These are phyloP conservation scores for Leontopithecus rosalia DNA, from an alignment of 2,797 vertebrate species.

Conservation along the genomic window DNA sequence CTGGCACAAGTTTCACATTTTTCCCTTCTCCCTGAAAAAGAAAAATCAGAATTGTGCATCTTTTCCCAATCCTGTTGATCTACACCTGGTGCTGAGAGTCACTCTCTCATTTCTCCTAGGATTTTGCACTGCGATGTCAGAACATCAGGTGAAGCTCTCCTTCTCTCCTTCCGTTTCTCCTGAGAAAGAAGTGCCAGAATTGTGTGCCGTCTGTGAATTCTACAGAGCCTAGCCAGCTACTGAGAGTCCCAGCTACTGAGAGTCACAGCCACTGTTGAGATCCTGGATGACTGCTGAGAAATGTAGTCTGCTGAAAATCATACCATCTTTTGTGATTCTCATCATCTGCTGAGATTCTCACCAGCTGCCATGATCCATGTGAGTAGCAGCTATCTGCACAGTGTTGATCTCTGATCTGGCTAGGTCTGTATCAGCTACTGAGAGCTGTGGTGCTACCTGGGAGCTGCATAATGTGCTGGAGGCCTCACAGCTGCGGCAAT, in stretches of 20 bases:
- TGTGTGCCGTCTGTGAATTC: neutral
- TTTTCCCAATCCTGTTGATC: neutral
- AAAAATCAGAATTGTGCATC: neutral
- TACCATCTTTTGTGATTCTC: neutral
- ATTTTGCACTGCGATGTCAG: neutral
- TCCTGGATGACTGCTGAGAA: neutral
- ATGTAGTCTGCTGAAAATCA: neutral
- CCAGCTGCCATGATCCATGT: neutral
- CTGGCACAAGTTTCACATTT: neutral
- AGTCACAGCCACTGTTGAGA: neutral
- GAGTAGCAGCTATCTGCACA: neutral
- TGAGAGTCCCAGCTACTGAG: neutral
- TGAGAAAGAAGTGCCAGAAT: neutral
- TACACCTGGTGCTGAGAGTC: neutral
- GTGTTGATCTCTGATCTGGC: too few species aligned
- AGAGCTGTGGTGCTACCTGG: neutral
- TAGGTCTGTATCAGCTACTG: neutral
- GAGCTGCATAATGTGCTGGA: neutral
- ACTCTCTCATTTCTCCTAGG: neutral
- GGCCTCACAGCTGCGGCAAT: neutral
- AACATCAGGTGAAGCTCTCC: neutral
- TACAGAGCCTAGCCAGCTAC: neutral
- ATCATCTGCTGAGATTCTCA: neutral
- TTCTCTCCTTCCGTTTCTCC: neutral
- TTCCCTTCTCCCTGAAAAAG: too few species aligned